A percentile compares a stretch with the other conserved stretches of the same genome.
Conservation (phyloP, 2,888 invertebrate genomes). For the Drosophila birchii region DNA sequence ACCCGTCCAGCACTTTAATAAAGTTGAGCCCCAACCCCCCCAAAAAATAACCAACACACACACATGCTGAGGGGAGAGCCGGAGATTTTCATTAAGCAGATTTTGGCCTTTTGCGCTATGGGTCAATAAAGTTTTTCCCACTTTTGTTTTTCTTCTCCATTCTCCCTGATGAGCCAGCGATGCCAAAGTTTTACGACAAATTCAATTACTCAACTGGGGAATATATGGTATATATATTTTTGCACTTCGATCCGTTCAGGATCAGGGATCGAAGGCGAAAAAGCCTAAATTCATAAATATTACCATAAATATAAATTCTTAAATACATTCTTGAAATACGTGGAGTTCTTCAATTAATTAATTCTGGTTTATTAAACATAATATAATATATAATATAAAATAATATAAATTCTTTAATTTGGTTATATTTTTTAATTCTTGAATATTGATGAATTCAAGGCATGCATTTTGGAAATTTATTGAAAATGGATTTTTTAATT, state of each 20-base stretch:
- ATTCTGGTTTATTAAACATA: too few relatives aligned
- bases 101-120: slow-evolving; percentile 44
- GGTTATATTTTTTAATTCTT: too few relatives aligned
- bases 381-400: background rate
- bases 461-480: too few relatives aligned
- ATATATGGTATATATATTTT: background rate
- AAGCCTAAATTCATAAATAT: background rate
- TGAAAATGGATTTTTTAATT: background rate
- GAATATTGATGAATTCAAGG: background rate
- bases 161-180: slow-evolving; percentile 16
- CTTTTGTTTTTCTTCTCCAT: slow-evolving; percentile 37
- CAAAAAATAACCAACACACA: slow-evolving; percentile 3
- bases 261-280: background rate
- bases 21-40: slow-evolving; percentile 13
- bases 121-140: slow-evolving; percentile 37
- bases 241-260: background rate
- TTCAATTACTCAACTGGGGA: slow-evolving; percentile 16
- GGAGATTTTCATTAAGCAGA: slow-evolving; percentile 36
- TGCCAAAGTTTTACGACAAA: slow-evolving; percentile 21
- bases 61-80: background rate
- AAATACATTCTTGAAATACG: background rate
- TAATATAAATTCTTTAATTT: too few relatives aligned
- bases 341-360: too few relatives aligned
- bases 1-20: slow-evolving; percentile 38
- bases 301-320: background rate